phyloP scores from a whole-genome alignment of 2,797 vertebrate genomes.

The Anabas testudineus region DNA sequence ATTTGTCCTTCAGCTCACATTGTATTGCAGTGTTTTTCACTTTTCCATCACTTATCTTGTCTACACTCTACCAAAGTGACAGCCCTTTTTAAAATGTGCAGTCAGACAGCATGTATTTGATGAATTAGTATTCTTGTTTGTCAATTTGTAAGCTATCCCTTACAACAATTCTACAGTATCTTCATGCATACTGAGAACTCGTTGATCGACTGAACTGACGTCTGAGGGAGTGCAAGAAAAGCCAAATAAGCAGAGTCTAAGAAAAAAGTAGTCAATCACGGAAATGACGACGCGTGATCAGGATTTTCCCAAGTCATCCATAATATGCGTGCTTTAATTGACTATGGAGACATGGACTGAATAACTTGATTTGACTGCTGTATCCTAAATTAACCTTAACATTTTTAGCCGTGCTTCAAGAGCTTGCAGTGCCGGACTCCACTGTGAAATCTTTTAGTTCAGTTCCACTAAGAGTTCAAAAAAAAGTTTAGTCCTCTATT shows the following conservation, averaged over 20 bases:
- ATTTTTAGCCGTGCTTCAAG: too few relatives aligned
- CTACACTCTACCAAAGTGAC: slow-evolving; percentile 12
- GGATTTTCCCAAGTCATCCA: background rate
- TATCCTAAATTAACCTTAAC: background rate
- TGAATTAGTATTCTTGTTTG: slow-evolving; percentile 4
- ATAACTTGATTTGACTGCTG: background rate
- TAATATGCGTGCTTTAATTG: background rate
- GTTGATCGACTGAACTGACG: slow-evolving; percentile 8
- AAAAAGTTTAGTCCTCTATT: too few relatives aligned
- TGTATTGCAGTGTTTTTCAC: slow-evolving; percentile 14
- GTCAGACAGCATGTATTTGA: too few relatives aligned
- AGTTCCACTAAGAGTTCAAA: too few relatives aligned
- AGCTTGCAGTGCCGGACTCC: too few relatives aligned
- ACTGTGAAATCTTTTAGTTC: too few relatives aligned
- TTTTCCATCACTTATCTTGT: background rate
- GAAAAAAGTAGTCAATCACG: slow-evolving; percentile 6
- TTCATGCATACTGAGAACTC: background rate
- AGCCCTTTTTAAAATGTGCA: too few relatives aligned
- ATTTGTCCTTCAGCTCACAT: background rate
- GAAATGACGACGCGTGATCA: slow-evolving; percentile 1
- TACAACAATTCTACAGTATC: background rate
- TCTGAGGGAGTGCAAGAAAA: background rate
- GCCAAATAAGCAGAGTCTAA: background rate
- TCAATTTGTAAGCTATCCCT: slow-evolving; percentile 9
- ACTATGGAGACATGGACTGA: background rate